A percentile compares a stretch with the other conserved stretches of the same genome.
phyloP scores from a whole-genome alignment of 92 coral and sea anemone species.

The Hydrozoanthus gracilis region DNA sequence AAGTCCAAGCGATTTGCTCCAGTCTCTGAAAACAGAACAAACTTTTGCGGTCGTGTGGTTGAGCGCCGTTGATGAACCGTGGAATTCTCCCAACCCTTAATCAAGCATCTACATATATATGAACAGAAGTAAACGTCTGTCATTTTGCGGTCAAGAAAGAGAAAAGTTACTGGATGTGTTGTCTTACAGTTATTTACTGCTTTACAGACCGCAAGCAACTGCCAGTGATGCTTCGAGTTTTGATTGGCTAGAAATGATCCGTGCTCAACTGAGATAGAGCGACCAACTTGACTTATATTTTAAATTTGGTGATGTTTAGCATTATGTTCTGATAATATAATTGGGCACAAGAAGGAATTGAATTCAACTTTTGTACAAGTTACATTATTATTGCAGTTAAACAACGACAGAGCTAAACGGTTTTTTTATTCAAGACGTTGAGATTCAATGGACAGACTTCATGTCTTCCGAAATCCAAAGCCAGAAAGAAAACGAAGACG shows the following conservation, averaged over 20 bases:
- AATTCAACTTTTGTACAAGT: background rate
- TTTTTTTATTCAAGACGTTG: slow-evolving; percentile 8
- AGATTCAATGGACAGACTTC: slow-evolving; percentile 44
- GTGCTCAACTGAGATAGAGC: background rate
- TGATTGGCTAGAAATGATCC: slow-evolving; percentile 9
- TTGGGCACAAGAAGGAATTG: background rate
- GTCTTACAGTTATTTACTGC: background rate
- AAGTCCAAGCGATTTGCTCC: background rate
- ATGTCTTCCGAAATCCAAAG: slow-evolving; percentile 40
- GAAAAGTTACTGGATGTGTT: too few relatives aligned
- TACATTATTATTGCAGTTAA: background rate
- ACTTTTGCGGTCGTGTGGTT: background rate
- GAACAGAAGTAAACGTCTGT: background rate
- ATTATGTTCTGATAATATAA: background rate
- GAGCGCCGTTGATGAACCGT: background rate
- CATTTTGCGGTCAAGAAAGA: slow-evolving; percentile 6
- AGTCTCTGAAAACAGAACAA: too few relatives aligned
- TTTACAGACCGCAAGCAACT: background rate
- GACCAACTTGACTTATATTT: background rate
- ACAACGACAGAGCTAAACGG: background rate
- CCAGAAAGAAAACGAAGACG: slow-evolving; percentile 27
- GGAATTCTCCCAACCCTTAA: slow-evolving; percentile 20
- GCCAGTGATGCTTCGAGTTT: background rate
- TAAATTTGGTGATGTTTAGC: background rate
- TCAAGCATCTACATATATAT: background rate